Evolutionary conservation across 1,140 invertebrate genomes (phyloP).

Genomic region (Megathymus violae): DNA sequence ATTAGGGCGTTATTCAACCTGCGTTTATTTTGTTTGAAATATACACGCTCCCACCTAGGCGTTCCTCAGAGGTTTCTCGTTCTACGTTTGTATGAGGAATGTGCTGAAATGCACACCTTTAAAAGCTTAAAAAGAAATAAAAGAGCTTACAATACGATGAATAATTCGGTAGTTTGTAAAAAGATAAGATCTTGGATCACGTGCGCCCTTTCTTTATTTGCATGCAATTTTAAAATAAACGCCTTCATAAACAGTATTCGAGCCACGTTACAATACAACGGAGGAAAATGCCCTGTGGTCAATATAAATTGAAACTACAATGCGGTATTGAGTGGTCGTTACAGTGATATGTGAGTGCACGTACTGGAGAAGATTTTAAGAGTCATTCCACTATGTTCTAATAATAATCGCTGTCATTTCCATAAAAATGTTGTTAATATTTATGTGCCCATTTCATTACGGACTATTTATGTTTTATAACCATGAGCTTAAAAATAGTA

Average conservation of each 20-base stretch:
- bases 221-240: slow-evolving; percentile 57
- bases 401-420: slow-evolving; percentile 1
- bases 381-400: slow-evolving; percentile 14
- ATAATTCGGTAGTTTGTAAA: slow-evolving; percentile 36
- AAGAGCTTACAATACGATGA: slow-evolving; percentile 18
- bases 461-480: slow-evolving; percentile 4
- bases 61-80: slow-evolving; percentile 19
- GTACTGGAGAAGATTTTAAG: slow-evolving; percentile 48
- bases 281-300: slow-evolving; percentile 69
- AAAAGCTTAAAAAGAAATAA: neutral
- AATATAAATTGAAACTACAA: slow-evolving; percentile 75
- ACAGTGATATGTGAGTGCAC: slow-evolving; percentile 64
- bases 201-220: slow-evolving; percentile 44
- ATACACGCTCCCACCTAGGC: slow-evolving; percentile 17
- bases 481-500: neutral
- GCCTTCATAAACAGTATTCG: slow-evolving; percentile 53
- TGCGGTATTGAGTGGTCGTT: slow-evolving; percentile 69
- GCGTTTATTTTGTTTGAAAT: slow-evolving; percentile 29
- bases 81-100: neutral
- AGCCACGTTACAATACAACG: slow-evolving; percentile 32
- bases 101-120: slow-evolving; percentile 7
- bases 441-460: neutral
- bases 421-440: neutral
- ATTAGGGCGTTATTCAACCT: slow-evolving; percentile 14
- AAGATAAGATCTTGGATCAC: slow-evolving; percentile 31